Conservation (phyloP, 2,113 vertebrate genomes). For the Rostratula benghalensis region DNA sequence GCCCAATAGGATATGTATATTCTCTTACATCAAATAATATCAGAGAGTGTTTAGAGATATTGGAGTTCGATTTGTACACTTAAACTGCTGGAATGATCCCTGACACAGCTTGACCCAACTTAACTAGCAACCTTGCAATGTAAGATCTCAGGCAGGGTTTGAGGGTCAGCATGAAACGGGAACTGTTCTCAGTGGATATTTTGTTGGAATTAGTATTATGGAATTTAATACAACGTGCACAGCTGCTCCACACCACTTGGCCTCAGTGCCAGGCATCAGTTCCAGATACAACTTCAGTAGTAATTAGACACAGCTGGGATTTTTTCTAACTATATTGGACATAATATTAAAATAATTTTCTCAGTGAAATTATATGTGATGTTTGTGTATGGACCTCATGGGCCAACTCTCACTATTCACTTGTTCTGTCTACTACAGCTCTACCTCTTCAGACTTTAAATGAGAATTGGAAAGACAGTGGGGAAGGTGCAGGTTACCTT, state of each 20-base stretch:
- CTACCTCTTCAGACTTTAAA: background rate
- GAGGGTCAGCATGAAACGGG: background rate
- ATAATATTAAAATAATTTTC: background rate
- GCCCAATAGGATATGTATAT: background rate
- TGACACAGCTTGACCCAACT: background rate
- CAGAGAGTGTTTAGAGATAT: background rate
- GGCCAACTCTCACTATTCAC: background rate
- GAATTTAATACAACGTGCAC: accelerated
- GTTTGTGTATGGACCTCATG: background rate
- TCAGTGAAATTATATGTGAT: background rate
- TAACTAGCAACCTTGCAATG: background rate
- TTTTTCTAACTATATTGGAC: background rate
- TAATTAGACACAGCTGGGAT: background rate
- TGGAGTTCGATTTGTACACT: background rate
- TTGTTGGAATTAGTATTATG: background rate
- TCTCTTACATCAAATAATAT: background rate
- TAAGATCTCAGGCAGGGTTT: background rate
- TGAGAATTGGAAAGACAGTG: background rate
- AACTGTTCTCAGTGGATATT: background rate
- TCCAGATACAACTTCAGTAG: background rate
- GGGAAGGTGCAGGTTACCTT: background rate
- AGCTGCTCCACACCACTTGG: background rate
- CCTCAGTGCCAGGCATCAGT: background rate
- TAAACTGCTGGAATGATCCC: background rate
- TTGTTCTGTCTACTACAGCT: background rate